phyloP scores from a whole-genome alignment of 2,888 invertebrate genomes.

The Apamea monoglypha region DNA sequence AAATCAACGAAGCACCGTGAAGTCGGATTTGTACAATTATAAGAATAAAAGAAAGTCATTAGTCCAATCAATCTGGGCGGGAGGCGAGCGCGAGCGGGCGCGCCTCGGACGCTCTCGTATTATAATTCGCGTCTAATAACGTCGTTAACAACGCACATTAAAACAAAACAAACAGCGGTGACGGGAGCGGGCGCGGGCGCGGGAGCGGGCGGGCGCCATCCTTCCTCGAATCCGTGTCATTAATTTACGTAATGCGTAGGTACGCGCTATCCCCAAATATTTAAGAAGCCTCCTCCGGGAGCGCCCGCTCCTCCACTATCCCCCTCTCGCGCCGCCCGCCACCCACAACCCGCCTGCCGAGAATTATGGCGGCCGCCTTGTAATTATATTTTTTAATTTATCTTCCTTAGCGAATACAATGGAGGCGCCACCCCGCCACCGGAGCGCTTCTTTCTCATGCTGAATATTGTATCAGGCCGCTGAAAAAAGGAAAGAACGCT shows the following conservation, averaged over 20 bases:
- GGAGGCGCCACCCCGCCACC: constrained; percentile 90
- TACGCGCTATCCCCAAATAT: constrained; percentile 91
- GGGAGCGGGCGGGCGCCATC: constrained; percentile 86
- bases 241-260: constrained; percentile 91
- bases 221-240: constrained; percentile 91
- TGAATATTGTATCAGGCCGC: constrained; percentile 90
- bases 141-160: constrained; percentile 90
- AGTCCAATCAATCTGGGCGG: constrained; percentile 84
- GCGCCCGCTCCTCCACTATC: constrained; percentile 89
- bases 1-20: constrained; percentile 77
- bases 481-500: constrained; percentile 91
- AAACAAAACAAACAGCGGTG: constrained; percentile 89
- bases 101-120: constrained; percentile 72
- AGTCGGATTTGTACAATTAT: constrained; percentile 87
- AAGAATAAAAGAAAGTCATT: constrained; percentile 87
- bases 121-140: constrained; percentile 89
- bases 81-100: constrained; percentile 59
- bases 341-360: constrained; percentile 86
- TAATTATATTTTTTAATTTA: constrained; percentile 94
- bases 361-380: constrained; percentile 92
- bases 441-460: constrained; percentile 90
- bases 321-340: constrained; percentile 77
- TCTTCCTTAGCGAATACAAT: constrained; percentile 92
- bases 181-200: constrained; percentile 63
- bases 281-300: constrained; percentile 91